Evolutionary conservation across 2,888 invertebrate genomes (phyloP).

Genomic region (Catocala fraxini): DNA sequence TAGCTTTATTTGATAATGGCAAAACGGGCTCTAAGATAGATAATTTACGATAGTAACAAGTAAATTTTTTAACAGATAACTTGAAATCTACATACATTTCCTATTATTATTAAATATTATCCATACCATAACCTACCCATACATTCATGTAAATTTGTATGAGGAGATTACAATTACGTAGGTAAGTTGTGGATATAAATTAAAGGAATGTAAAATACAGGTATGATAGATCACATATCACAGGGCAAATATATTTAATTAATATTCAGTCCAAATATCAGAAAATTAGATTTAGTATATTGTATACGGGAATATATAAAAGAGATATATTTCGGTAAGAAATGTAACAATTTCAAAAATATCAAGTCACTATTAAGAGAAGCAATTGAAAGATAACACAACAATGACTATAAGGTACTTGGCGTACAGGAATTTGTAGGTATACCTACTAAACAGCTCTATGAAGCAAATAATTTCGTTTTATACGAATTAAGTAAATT

Average conservation of each 20-base stretch:
- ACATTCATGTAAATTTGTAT: conserved; percentile 37
- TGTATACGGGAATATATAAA: neutral
- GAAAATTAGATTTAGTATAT: conserved; percentile 30
- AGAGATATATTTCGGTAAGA: no score
- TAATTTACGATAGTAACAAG: conserved; percentile 56
- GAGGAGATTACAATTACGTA: conserved; percentile 36
- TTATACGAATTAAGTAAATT: neutral
- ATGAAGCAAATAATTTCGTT: no score
- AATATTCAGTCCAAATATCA: conserved; percentile 36
- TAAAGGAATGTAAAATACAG: conserved; percentile 50
- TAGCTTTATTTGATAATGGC: conserved; percentile 10
- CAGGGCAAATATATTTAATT: conserved; percentile 47
- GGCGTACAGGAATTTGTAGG: no score
- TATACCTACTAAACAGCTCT: no score
- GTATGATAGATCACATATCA: conserved; percentile 51
- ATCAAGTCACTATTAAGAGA: no score
- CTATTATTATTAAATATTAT: conserved; percentile 39
- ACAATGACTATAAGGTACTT: no score
- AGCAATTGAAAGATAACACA: no score
- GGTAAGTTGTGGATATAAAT: conserved; percentile 27
- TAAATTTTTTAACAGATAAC: conserved; percentile 53
- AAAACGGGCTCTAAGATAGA: conserved; percentile 30
- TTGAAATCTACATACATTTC: conserved; percentile 50
- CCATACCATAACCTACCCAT: conserved; percentile 40
- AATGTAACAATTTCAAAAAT: no score